Conservation (phyloP, 1,140 invertebrate species). For the Atta texana region DNA sequence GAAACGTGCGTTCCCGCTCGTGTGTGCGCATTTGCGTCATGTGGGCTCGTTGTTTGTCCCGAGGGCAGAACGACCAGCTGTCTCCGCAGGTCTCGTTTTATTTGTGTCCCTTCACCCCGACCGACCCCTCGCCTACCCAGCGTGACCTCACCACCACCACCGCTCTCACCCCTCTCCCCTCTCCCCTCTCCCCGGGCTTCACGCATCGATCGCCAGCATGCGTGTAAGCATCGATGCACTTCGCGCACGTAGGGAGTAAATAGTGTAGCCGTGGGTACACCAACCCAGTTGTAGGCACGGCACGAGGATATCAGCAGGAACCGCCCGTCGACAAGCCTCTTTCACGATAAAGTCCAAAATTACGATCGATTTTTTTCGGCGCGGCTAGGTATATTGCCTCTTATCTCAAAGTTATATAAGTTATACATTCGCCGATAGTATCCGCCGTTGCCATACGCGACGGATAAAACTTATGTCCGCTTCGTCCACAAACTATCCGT, state of each 20-base stretch:
- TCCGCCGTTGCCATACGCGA: neutral
- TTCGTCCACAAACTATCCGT: neutral
- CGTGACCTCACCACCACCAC: constrained; percentile 21
- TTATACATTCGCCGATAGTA: neutral
- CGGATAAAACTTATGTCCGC: neutral
- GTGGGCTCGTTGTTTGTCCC: constrained; percentile 67
- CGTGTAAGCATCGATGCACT: constrained; percentile 54
- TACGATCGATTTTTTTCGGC: constrained; percentile 35
- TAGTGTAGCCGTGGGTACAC: constrained; percentile 33
- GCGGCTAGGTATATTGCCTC: neutral
- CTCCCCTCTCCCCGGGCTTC: neutral
- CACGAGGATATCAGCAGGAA: constrained; percentile 8
- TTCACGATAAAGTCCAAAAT: constrained; percentile 29
- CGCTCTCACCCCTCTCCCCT: neutral
- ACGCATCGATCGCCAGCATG: constrained; percentile 32
- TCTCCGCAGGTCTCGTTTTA: constrained; percentile 70
- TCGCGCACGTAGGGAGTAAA: constrained; percentile 38
- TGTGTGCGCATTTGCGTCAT: constrained; percentile 63
- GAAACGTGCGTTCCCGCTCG: neutral
- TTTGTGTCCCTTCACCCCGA: constrained; percentile 53
- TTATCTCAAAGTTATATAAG: constrained; percentile 11
- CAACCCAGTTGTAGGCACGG: constrained; percentile 55
- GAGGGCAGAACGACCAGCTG: constrained; percentile 69
- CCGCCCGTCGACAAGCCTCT: neutral
- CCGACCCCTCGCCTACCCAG: neutral